Evolutionary conservation across 2,113 vertebrate genomes (phyloP).

Genomic region (Galeopterus variegatus): DNA sequence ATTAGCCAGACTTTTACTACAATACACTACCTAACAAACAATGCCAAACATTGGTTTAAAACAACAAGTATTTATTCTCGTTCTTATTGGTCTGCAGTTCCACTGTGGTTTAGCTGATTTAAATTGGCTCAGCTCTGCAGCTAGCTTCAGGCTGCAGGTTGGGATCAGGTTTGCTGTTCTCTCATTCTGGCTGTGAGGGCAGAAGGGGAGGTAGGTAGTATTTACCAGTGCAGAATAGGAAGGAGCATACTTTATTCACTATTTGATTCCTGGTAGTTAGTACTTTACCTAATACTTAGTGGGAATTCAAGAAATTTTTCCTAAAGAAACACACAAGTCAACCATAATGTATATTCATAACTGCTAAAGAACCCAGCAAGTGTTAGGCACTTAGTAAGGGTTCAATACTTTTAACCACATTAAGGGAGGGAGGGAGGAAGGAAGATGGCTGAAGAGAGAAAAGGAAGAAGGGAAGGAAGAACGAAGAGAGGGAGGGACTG

Average conservation of each 20-base stretch:
- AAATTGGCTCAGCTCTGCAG: neutral
- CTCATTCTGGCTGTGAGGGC: neutral
- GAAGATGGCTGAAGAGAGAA: neutral
- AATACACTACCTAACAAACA: neutral
- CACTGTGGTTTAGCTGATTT: neutral
- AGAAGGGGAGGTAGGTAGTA: neutral
- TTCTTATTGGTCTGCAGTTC: neutral
- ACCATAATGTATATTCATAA: too few relatives aligned
- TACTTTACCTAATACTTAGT: neutral
- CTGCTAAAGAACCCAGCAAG: neutral
- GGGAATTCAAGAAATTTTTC: conserved; percentile 8
- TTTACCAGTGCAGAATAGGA: neutral
- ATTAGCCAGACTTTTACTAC: neutral
- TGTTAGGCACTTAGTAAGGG: neutral
- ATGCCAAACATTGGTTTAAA: neutral
- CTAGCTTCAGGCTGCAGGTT: neutral
- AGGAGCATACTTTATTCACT: neutral
- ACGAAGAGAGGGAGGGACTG: too few relatives aligned
- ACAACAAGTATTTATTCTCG: neutral
- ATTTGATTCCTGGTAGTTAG: neutral
- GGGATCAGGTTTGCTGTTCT: neutral
- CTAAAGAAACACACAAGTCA: neutral
- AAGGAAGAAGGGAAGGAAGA: neutral
- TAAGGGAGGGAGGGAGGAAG: neutral
- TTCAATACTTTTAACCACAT: neutral